phyloP scores from a whole-genome alignment of 2,888 invertebrate species.

The Elegia similella region DNA sequence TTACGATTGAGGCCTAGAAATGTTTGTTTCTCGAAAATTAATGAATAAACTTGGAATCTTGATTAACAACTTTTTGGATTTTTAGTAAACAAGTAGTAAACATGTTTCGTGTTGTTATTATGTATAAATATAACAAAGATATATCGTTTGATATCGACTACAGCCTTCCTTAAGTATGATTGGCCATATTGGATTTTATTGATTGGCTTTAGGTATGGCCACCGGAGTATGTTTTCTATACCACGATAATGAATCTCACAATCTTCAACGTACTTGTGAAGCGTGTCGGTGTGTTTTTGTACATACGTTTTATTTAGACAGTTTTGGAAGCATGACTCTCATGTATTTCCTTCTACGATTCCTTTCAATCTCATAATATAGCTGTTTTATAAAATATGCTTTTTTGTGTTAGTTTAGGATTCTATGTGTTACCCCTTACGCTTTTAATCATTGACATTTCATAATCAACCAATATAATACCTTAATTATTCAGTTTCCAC shows the following conservation, averaged over 20 bases:
- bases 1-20: no score
- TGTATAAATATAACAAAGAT: no score
- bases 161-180: no score
- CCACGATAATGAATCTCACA: background rate
- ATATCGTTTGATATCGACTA: no score
- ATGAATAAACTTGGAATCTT: no score
- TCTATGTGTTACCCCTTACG: constrained; percentile 3
- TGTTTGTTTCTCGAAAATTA: no score
- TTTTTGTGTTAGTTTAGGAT: constrained; percentile 8
- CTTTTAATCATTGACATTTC: constrained; percentile 1
- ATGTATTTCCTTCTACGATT: background rate
- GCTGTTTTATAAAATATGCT: background rate
- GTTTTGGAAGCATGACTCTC: constrained; percentile 13
- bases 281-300: constrained; percentile 31
- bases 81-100: no score
- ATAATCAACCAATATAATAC: background rate
- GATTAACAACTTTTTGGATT: no score
- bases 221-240: no score
- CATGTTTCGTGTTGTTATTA: no score
- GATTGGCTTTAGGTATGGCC: no score
- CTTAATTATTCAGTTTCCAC: background rate
- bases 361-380: background rate
- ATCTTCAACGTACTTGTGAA: constrained; percentile 12
- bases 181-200: no score
- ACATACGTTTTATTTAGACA: background rate